Conservation (phyloP, 2,797 vertebrate species). For the Catostomus latipinnis region DNA sequence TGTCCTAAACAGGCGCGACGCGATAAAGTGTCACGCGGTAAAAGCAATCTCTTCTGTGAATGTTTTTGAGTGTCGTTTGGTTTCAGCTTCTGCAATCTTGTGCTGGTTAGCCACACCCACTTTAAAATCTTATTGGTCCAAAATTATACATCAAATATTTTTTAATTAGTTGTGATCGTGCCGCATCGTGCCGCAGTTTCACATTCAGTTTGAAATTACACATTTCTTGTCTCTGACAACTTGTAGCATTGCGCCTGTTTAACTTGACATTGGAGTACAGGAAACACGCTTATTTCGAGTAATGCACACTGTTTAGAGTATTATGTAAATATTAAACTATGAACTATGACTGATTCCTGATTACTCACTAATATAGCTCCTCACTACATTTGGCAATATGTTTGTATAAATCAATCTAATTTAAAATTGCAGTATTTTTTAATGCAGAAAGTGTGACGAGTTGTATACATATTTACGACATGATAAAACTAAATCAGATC, state of each 20-base stretch:
- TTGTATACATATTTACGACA: slow-evolving; percentile 15
- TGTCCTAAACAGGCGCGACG: not conserved
- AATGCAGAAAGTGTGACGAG: not conserved
- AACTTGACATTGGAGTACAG: not conserved
- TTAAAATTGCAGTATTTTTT: slow-evolving; percentile 41
- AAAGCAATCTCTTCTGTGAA: not conserved
- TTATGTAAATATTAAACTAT: slow-evolving; percentile 36
- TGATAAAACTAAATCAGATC: not conserved
- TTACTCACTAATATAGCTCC: slow-evolving; percentile 29
- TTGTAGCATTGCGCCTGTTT: not conserved
- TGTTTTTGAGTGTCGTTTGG: too few species aligned
- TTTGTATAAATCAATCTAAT: slow-evolving; percentile 49
- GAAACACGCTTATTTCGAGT: not conserved
- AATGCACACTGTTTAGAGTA: slow-evolving; percentile 4
- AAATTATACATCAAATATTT: not conserved
- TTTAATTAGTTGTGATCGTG: not conserved
- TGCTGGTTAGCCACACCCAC: slow-evolving; percentile 9
- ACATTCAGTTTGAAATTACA: not conserved
- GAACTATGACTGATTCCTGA: slow-evolving; percentile 12
- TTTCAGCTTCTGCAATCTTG: too few species aligned
- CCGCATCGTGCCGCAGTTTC: not conserved
- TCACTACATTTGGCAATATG: slow-evolving; percentile 37
- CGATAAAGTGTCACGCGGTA: not conserved
- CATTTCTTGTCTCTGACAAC: not conserved
- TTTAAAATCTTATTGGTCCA: slow-evolving; percentile 22